These are phyloP conservation scores for Alosa sapidissima DNA, from an alignment of 2,797 vertebrate genomes.

Conservation along the genomic window DNA sequence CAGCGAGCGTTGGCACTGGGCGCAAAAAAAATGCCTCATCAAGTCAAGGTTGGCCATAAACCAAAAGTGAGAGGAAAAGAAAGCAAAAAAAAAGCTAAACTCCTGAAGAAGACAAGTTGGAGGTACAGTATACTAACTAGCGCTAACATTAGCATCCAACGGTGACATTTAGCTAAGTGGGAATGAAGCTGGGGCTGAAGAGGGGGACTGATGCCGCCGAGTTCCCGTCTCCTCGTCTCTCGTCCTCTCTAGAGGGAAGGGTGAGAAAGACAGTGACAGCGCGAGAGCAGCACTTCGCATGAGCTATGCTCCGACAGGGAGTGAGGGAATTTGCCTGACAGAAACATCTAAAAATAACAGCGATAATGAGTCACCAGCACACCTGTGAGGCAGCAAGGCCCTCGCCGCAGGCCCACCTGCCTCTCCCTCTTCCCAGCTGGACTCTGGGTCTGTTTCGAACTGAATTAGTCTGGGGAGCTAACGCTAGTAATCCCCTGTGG, in stretches of 20 bases:
- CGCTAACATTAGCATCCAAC: not conserved
- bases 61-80: not conserved
- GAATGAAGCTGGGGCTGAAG: not conserved
- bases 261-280: conserved; percentile 19
- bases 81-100: not conserved
- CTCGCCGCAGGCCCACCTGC: not conserved
- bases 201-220: not conserved
- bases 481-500: not conserved
- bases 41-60: not conserved
- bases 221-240: not conserved
- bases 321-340: conserved; percentile 6
- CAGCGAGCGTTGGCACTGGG: not conserved
- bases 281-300: conserved; percentile 6
- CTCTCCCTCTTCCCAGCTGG: not conserved
- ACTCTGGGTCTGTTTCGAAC: not conserved
- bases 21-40: not conserved
- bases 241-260: not conserved
- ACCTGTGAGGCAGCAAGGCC: not conserved
- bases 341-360: conserved; percentile 16
- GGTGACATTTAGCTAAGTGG: not conserved
- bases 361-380: conserved; percentile 16
- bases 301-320: not conserved
- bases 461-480: not conserved
- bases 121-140: not conserved
- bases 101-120: not conserved